phyloP scores from a whole-genome alignment of 2,797 vertebrate species.

The Geotria australis region DNA sequence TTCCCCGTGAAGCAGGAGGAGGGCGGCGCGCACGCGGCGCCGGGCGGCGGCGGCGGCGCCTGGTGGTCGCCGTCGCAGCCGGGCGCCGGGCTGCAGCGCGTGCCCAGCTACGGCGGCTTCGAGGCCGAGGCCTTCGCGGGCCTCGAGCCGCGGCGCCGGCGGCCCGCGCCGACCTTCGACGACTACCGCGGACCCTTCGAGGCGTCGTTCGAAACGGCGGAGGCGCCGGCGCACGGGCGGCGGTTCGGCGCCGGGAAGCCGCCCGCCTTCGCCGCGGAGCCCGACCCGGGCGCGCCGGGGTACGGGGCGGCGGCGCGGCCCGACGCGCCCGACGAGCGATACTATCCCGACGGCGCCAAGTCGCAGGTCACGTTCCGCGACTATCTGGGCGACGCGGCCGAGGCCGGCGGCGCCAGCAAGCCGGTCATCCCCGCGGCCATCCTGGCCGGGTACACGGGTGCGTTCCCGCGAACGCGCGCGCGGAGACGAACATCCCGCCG shows the following conservation, averaged over 20 bases:
- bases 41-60: constrained; percentile 3
- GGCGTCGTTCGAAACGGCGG: too few relatives aligned
- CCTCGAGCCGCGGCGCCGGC: too few relatives aligned
- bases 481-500: too few relatives aligned
- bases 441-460: constrained; percentile 92
- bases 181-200: too few relatives aligned
- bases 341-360: constrained; percentile 29
- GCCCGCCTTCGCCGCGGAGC: constrained; percentile 22
- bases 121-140: constrained; percentile 8
- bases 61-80: constrained; percentile 97
- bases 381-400: constrained; percentile 85
- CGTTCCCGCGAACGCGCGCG: neutral
- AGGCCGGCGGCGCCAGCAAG: constrained; percentile 86
- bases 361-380: constrained; percentile 99
- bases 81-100: constrained; percentile 85
- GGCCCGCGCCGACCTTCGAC: too few relatives aligned
- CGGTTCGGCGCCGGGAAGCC: too few relatives aligned
- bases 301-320: constrained; percentile 22
- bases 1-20: too few relatives aligned
- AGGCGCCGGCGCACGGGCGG: too few relatives aligned
- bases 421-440: constrained; percentile 91
- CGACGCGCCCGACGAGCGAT: constrained; percentile 16
- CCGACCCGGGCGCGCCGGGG: constrained; percentile 26
- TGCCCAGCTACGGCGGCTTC: constrained; percentile 92
- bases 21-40: too few relatives aligned